These are phyloP conservation scores for Zaprionus lineosus DNA, from an alignment of 2,888 invertebrate genomes.

Conservation along the genomic window DNA sequence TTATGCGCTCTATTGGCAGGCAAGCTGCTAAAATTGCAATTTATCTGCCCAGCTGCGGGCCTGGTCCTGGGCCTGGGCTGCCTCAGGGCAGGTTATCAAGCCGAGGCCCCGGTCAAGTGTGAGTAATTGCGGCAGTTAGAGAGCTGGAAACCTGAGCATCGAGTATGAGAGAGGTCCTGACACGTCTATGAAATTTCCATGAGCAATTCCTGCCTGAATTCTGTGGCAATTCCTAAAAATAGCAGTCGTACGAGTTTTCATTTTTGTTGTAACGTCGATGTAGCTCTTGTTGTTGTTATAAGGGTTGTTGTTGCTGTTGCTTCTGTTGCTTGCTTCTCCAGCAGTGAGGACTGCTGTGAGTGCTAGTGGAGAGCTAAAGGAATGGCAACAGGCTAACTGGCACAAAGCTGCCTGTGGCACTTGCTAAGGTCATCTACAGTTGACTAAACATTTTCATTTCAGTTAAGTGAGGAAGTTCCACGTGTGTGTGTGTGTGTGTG, in stretches of 20 bases:
- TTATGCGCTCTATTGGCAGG: conserved; percentile 26
- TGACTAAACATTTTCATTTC: conserved; percentile 77
- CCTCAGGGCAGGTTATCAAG: conserved; percentile 33
- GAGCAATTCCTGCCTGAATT: conserved; percentile 42
- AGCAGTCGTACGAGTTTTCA: conserved; percentile 47
- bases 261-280: conserved; percentile 16
- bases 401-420: conserved; percentile 24
- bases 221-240: conserved; percentile 50
- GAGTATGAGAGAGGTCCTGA: neutral
- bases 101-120: conserved; percentile 58
- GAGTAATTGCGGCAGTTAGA: conserved; percentile 70
- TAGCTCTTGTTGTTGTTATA: conserved; percentile 10
- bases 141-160: conserved; percentile 44
- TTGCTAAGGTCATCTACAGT: conserved; percentile 69
- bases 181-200: conserved; percentile 61
- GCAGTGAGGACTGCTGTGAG: no score
- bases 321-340: conserved; percentile 5
- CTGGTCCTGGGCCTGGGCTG: conserved; percentile 14
- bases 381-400: conserved; percentile 2
- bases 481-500: neutral
- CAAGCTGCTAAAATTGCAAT: conserved; percentile 48
- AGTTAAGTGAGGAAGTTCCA: conserved; percentile 27
- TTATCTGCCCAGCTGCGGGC: conserved; percentile 35
- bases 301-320: conserved; percentile 18
- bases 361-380: neutral